Conservation (phyloP, 1,140 invertebrate species). For the Branchinecta lindahli region DNA sequence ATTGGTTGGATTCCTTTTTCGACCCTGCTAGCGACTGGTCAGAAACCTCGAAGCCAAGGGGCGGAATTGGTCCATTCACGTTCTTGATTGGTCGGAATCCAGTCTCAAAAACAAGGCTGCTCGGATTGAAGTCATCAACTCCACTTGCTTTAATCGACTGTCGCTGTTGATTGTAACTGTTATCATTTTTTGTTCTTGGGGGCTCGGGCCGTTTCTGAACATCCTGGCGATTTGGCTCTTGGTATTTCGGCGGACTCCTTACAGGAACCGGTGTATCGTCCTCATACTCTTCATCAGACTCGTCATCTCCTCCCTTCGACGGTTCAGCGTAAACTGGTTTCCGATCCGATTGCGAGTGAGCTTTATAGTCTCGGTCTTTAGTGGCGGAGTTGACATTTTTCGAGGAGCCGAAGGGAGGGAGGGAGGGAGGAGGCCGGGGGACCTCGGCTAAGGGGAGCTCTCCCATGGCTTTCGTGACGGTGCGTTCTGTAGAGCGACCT, state of each 20-base stretch:
- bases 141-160: not conserved
- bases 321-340: too few species aligned
- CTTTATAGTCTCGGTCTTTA: too few species aligned
- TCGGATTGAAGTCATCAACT: conserved; percentile 16
- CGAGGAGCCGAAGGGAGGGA: not conserved
- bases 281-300: too few species aligned
- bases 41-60: conserved; percentile 19
- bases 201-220: too few species aligned
- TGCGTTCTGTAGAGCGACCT: not conserved
- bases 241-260: too few species aligned
- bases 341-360: too few species aligned
- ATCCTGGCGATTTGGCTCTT: too few species aligned
- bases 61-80: conserved; percentile 17
- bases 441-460: not conserved
- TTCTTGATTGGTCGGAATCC: conserved; percentile 20
- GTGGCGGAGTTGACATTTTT: not conserved
- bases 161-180: too few species aligned
- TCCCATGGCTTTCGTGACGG: not conserved
- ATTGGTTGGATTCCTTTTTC: not conserved
- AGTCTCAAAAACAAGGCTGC: conserved; percentile 17
- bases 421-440: not conserved
- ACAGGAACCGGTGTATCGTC: too few species aligned
- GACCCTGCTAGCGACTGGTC: not conserved
- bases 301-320: too few species aligned
- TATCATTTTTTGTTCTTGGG: too few species aligned